Conservation (phyloP, 2,113 vertebrate species). For the Orthonyx spaldingii region DNA sequence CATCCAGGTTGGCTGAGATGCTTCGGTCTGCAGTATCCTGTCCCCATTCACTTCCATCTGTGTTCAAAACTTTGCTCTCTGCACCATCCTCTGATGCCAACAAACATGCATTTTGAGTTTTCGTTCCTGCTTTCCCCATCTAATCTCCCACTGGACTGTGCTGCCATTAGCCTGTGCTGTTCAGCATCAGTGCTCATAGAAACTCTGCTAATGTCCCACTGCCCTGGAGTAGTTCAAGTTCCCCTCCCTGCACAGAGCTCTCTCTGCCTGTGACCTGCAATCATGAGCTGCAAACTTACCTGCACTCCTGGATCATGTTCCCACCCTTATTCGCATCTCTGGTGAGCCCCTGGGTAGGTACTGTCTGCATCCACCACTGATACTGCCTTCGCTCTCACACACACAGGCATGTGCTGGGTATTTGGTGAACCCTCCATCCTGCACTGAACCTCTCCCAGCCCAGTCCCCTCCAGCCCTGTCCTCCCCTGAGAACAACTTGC, state of each 20-base stretch:
- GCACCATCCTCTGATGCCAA: fast-evolving
- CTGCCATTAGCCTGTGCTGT: background rate
- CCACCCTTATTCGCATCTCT: fast-evolving
- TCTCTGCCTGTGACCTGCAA: background rate
- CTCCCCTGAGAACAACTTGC: background rate
- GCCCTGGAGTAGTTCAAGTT: background rate
- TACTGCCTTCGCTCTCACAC: background rate
- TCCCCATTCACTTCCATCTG: background rate
- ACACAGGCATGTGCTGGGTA: fast-evolving
- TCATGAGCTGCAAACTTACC: background rate
- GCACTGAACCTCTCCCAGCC: background rate
- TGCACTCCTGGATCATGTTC: background rate
- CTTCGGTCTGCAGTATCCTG: background rate
- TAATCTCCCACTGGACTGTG: background rate
- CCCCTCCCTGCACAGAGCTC: background rate
- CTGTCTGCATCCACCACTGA: fast-evolving
- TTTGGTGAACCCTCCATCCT: background rate
- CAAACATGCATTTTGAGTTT: background rate
- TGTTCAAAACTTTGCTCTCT: background rate
- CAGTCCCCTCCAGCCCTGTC: background rate
- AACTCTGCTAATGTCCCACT: background rate
- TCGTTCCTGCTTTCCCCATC: background rate
- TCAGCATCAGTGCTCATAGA: background rate
- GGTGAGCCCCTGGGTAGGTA: background rate
- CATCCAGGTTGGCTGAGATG: background rate